A percentile compares a stretch with the other conserved stretches of the same genome.
phyloP scores from a whole-genome alignment of 2,113 vertebrate species.

The Ceyx melanurus region DNA sequence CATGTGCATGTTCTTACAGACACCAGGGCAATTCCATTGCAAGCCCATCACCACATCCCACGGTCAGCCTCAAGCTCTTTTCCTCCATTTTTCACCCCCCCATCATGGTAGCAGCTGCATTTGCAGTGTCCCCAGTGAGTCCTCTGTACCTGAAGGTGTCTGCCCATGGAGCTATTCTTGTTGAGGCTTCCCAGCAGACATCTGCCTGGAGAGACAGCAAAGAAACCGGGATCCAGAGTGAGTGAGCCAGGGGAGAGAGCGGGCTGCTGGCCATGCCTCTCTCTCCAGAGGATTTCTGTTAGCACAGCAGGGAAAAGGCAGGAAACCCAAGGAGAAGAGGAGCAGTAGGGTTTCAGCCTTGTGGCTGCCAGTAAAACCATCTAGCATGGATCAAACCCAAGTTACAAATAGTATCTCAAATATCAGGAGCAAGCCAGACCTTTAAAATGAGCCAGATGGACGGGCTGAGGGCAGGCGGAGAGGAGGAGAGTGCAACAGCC shows the following conservation, averaged over 20 bases:
- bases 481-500: background rate
- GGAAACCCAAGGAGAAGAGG: slow-evolving; percentile 28
- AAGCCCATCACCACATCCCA: accelerated
- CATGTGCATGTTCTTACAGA: background rate
- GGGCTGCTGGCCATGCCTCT: background rate
- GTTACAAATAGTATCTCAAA: background rate
- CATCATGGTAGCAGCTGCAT: background rate
- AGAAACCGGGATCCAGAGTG: background rate
- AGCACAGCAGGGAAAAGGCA: slow-evolving; percentile 3
- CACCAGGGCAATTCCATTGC: accelerated
- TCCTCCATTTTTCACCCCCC: background rate
- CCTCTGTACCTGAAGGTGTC: background rate
- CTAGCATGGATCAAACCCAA: slow-evolving; percentile 18
- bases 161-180: background rate
- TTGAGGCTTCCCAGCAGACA: background rate
- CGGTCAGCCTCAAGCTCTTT: background rate
- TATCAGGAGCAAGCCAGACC: background rate
- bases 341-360: background rate
- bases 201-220: background rate
- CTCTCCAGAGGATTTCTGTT: background rate
- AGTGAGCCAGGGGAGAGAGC: background rate
- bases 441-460: background rate
- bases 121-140: background rate
- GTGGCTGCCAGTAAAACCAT: slow-evolving; percentile 14
- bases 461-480: background rate